Evolutionary conservation across 2,888 invertebrate species (phyloP), one percentile per base, ranked within the genome.

Genomic region (Caenorhabditis afra): DNA sequence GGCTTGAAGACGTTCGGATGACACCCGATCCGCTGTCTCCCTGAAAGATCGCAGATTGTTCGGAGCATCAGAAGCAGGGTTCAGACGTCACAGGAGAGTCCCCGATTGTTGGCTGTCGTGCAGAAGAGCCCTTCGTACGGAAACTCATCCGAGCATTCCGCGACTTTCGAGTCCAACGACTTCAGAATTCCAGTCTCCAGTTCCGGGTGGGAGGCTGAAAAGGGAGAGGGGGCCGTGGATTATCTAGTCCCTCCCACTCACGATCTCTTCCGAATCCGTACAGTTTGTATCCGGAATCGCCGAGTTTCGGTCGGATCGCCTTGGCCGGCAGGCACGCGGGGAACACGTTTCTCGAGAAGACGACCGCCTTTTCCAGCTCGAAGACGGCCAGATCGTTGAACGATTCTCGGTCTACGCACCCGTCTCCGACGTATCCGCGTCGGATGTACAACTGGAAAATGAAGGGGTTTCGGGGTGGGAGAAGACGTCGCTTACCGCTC

Each of bases 391-490:
- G 22, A 49, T 79, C 79, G 50, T 79, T 75, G 44, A 23, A 66
- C 0, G 79, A 79, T 41, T 79, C 79, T 0, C 55, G 53, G 16
- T 73, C 55, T 3, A n/a, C 1, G 45, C 79, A 79, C 1, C 61
- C 65, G 14, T 79, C 79, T 3, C 79, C 79, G n/a, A 79, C 68
- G 55, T 79, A 79, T n/a, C 79, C 79, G 52, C 61, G 20, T 2
- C 58, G 70, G 50, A 79, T 70, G 61, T 66, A 75, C 12, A 79
- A 37, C 74, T 79, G 62, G 1, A 73, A 58, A 52, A n/a, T n/a
- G n/a, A n/a, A n/a, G n/a, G n/a, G n/a, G n/a, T n/a, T n/a, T n/a
- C n/a, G n/a, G n/a, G n/a, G n/a, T n/a, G n/a, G n/a, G n/a, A n/a
- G n/a, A 41, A 11, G 11, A 14, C 41, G 12, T 41, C 14, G 3